Evolutionary conservation across 2,888 invertebrate genomes (phyloP).

Genomic region (Dichetophora obliterata): DNA sequence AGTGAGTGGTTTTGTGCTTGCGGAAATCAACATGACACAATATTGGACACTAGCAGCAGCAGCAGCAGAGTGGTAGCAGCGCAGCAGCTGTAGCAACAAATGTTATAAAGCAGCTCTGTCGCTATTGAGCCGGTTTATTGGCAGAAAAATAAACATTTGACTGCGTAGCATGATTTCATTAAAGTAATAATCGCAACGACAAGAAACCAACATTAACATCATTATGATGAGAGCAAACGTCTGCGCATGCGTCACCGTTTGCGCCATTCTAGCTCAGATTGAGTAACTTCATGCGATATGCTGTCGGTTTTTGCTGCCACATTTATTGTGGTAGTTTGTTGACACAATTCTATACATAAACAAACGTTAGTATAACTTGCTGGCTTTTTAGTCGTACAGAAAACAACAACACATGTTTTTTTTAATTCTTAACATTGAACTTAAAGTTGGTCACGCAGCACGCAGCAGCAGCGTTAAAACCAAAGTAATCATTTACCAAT

Average conservation of each 20-base stretch:
- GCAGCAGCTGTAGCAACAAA: background rate
- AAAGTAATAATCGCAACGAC: too few species aligned
- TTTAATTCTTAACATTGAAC: too few species aligned
- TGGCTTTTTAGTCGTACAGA: constrained; percentile 11
- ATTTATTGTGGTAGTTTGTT: constrained; percentile 13
- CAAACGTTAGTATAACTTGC: background rate
- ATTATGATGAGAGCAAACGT: too few species aligned
- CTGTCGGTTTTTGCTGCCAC: too few species aligned
- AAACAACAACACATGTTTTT: background rate
- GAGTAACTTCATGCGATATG: too few species aligned
- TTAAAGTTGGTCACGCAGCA: constrained; percentile 1
- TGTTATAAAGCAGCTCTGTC: background rate
- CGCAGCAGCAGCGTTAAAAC: background rate
- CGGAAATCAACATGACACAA: constrained; percentile 30
- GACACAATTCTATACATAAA: constrained; percentile 3
- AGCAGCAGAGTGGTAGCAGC: background rate
- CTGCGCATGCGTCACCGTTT: too few species aligned
- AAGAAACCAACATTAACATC: too few species aligned
- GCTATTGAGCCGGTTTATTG: constrained; percentile 1
- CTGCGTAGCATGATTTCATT: too few species aligned
- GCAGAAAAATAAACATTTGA: too few species aligned
- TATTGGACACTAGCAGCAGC: constrained; percentile 17
- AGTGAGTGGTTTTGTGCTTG: background rate
- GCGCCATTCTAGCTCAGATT: too few species aligned
- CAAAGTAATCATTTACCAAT: background rate